Conservation (phyloP, 2,888 invertebrate genomes). For the Malacosoma neustria region DNA sequence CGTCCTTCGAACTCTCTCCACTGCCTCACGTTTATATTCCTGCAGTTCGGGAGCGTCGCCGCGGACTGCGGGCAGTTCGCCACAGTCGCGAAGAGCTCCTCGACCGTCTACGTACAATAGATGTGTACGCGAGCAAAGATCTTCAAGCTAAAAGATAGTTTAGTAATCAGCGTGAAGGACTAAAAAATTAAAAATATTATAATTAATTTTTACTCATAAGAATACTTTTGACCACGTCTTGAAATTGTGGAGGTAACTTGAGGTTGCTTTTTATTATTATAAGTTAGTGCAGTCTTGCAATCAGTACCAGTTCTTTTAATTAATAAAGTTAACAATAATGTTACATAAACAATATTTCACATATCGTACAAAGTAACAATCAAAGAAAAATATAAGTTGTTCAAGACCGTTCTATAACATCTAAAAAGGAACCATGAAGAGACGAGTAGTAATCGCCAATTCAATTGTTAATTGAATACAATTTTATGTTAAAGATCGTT, state of each 20-base stretch:
- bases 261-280: not conserved
- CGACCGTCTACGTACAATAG: conserved; percentile 84
- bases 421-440: too few species aligned
- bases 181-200: too few species aligned
- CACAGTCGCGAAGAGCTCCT: conserved; percentile 86
- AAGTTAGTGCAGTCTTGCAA: not conserved
- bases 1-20: conserved; percentile 13
- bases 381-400: not conserved
- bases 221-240: too few species aligned
- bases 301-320: not conserved
- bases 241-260: too few species aligned
- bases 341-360: too few species aligned
- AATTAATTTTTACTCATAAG: too few species aligned
- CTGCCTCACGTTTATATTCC: conserved; percentile 79
- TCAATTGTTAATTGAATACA: too few species aligned
- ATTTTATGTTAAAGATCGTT: too few species aligned
- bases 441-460: too few species aligned
- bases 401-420: too few species aligned
- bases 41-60: conserved; percentile 85
- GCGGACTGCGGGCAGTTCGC: conserved; percentile 77
- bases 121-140: conserved; percentile 79
- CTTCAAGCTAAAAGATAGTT: conserved; percentile 28
- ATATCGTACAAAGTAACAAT: too few species aligned
- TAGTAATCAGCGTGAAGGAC: too few species aligned
- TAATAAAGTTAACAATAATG: not conserved